Evolutionary conservation across 2,888 invertebrate species (phyloP).

Genomic region (Pheosia tremula): DNA sequence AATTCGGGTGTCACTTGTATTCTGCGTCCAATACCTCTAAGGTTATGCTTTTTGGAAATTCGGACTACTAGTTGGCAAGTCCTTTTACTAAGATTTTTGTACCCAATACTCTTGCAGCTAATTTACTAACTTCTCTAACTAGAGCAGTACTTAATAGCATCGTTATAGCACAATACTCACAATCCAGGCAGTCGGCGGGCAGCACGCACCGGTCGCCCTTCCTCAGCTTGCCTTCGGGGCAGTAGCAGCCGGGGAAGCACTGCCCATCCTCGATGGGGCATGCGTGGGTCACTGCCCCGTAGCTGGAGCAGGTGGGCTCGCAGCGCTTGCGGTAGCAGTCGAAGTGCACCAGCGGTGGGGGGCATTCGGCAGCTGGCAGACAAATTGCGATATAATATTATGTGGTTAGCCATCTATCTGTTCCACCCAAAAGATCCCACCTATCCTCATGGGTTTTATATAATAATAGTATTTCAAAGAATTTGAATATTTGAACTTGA

Average conservation of each 20-base stretch:
- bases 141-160: no score
- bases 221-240: slow-evolving; percentile 88
- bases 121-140: no score
- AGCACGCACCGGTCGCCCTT: slow-evolving; percentile 88
- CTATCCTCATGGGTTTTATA: no score
- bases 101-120: neutral
- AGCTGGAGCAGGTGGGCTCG: slow-evolving; percentile 89
- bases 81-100: no score
- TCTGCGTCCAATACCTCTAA: no score
- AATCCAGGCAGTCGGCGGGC: slow-evolving; percentile 90
- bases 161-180: slow-evolving; percentile 70
- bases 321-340: slow-evolving; percentile 93
- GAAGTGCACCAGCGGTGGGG: slow-evolving; percentile 90
- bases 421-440: no score
- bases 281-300: slow-evolving; percentile 65
- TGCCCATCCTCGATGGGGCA: slow-evolving; percentile 87
- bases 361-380: slow-evolving; percentile 87
- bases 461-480: no score
- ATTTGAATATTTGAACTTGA: no score
- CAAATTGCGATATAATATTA: no score
- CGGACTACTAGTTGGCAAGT: neutral
- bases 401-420: no score
- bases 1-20: no score
- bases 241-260: slow-evolving; percentile 94
- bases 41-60: no score